Evolutionary conservation across 2,888 invertebrate species (phyloP).

Genomic region (Diabrotica balteata): DNA sequence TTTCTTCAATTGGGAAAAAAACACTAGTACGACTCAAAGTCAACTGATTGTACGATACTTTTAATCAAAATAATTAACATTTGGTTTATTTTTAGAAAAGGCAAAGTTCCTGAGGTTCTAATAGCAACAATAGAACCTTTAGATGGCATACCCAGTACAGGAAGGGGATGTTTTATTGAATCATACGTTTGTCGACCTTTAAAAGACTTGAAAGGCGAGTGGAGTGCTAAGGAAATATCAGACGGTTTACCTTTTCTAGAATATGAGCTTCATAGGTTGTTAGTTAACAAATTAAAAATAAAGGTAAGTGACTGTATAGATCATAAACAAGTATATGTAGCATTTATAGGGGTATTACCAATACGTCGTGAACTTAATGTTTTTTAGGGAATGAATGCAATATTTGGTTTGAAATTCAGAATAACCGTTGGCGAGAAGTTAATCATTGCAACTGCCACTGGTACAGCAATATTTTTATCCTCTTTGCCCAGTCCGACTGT

Average conservation of each 20-base stretch:
- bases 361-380: neutral
- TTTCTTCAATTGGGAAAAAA: too few species aligned
- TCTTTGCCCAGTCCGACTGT: conserved; percentile 79
- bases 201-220: conserved; percentile 81
- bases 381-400: conserved; percentile 82
- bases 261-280: conserved; percentile 90
- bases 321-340: too few species aligned
- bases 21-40: too few species aligned
- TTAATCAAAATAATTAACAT: too few species aligned
- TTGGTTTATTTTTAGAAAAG: conserved; percentile 65
- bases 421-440: conserved; percentile 84
- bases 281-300: conserved; percentile 89
- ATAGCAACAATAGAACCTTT: conserved; percentile 90
- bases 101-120: conserved; percentile 89
- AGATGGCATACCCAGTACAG: conserved; percentile 74
- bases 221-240: conserved; percentile 91
- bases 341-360: neutral
- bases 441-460: conserved; percentile 87
- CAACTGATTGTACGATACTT: too few species aligned
- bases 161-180: conserved; percentile 74
- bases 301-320: conserved; percentile 59
- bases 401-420: conserved; percentile 81
- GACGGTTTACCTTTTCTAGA: conserved; percentile 95
- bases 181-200: conserved; percentile 80
- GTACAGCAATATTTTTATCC: conserved; percentile 81